Conservation (phyloP, 2,113 vertebrate genomes). For the Gorilla gorilla region DNA sequence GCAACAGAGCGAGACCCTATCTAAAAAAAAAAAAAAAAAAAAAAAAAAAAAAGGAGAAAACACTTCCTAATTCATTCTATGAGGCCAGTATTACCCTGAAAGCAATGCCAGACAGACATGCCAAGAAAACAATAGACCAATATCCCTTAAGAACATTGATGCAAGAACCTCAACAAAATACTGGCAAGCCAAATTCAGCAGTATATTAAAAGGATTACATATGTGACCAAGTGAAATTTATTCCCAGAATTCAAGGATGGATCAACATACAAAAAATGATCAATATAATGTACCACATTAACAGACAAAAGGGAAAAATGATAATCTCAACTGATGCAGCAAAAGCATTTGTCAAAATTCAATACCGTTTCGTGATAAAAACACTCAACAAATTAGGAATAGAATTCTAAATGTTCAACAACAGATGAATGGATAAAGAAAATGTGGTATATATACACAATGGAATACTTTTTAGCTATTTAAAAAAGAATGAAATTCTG, state of each 20-base stretch:
- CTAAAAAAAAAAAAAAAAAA: too few species aligned
- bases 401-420: too few species aligned
- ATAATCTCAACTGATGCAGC: neutral
- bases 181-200: neutral
- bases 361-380: neutral
- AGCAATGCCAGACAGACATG: neutral
- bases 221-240: neutral
- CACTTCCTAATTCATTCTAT: neutral
- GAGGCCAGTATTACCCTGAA: neutral
- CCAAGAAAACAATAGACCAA: neutral
- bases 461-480: too few species aligned
- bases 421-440: too few species aligned
- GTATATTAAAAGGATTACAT: neutral
- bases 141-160: neutral
- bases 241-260: neutral
- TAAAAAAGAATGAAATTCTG: too few species aligned
- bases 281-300: neutral
- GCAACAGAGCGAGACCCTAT: too few species aligned
- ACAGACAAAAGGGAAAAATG: neutral
- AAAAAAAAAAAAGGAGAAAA: neutral
- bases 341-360: neutral
- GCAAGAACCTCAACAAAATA: neutral
- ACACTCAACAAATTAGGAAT: neutral
- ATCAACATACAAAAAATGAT: neutral
- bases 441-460: too few species aligned